Conservation (phyloP, 2,797 vertebrate species). For the Cyprinodon diabolis region DNA sequence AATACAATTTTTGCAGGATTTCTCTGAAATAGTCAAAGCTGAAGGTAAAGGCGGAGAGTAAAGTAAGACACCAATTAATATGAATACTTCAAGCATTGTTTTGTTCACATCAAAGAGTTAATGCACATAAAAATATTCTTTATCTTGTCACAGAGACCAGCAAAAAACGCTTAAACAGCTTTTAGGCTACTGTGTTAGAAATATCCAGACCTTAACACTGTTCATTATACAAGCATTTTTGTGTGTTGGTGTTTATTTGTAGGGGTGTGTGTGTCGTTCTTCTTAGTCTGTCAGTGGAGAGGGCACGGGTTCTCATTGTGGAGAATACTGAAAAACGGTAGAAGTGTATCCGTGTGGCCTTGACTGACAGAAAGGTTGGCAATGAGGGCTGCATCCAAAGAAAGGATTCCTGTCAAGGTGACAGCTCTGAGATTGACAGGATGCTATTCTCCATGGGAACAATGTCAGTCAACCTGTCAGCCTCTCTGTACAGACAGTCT, state of each 20-base stretch:
- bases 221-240: background rate
- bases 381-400: slow-evolving; percentile 71
- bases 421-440: slow-evolving; percentile 78
- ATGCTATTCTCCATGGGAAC: slow-evolving; percentile 72
- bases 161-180: background rate
- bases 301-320: slow-evolving; percentile 40
- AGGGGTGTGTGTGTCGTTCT: slow-evolving; percentile 25
- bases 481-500: slow-evolving; percentile 67
- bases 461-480: slow-evolving; percentile 77
- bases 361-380: slow-evolving; percentile 76
- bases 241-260: background rate
- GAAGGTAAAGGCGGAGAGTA: background rate
- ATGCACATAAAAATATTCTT: background rate
- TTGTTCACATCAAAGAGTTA: background rate
- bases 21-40: background rate
- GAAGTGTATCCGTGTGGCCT: slow-evolving; percentile 57
- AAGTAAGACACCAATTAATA: background rate
- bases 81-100: background rate
- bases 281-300: slow-evolving; percentile 30
- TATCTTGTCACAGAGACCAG: background rate
- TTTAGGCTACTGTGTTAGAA: no score
- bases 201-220: no score
- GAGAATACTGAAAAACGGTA: slow-evolving; percentile 52
- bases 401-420: slow-evolving; percentile 79
- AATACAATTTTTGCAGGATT: slow-evolving; percentile 16